Evolutionary conservation across 1,140 invertebrate species (phyloP).

Genomic region (Tetragnatha versicolor): DNA sequence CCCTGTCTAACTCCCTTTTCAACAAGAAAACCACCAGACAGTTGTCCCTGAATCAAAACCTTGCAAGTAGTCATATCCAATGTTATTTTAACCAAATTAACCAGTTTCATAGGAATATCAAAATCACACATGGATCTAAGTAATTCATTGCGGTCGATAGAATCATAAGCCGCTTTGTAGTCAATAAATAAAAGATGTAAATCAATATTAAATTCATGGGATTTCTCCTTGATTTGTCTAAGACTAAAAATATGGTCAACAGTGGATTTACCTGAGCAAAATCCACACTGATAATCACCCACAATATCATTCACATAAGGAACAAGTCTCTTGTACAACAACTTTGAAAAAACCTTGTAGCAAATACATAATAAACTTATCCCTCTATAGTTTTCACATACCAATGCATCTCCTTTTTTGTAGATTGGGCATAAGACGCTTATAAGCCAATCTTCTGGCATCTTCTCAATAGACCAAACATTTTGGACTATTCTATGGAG

Average conservation of each 20-base stretch:
- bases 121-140: too few relatives aligned
- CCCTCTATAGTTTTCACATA: background rate
- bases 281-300: constrained; percentile 20
- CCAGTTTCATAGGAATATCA: too few relatives aligned
- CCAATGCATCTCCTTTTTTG: background rate
- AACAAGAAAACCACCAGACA: too few relatives aligned
- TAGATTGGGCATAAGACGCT: background rate
- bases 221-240: constrained; percentile 8
- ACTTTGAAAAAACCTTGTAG: constrained; percentile 6
- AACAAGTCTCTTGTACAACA: background rate
- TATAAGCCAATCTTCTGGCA: too few relatives aligned
- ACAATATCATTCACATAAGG: constrained; percentile 11
- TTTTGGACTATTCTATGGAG: background rate
- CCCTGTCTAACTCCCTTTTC: too few relatives aligned
- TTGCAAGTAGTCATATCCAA: too few relatives aligned
- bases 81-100: too few relatives aligned
- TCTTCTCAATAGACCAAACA: background rate
- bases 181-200: too few relatives aligned
- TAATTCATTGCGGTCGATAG: too few relatives aligned
- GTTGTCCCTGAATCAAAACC: too few relatives aligned
- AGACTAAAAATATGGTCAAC: background rate
- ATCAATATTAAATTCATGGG: background rate
- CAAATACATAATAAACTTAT: constrained; percentile 13
- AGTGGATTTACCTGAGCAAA: too few relatives aligned
- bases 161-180: too few relatives aligned